Conservation (phyloP, 92 coral and sea anemone species). For the Scolanthus callimorphus region DNA sequence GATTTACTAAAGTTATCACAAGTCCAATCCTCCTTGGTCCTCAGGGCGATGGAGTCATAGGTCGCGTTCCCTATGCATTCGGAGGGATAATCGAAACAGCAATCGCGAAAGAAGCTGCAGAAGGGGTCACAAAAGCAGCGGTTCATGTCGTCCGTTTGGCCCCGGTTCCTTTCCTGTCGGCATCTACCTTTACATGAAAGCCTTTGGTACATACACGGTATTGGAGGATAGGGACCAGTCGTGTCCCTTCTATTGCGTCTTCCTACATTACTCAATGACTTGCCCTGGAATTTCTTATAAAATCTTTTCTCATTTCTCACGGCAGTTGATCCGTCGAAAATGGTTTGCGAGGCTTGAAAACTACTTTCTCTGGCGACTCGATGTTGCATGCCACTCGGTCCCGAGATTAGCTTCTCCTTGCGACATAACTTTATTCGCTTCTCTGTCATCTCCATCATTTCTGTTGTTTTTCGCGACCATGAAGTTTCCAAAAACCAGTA, state of each 20-base stretch:
- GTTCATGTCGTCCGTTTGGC: background rate
- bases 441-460: background rate
- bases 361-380: too few species aligned
- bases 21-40: constrained; percentile 1
- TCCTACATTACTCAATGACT: background rate
- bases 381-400: too few species aligned
- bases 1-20: constrained; percentile 10
- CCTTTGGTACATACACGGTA: background rate
- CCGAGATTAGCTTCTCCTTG: too few species aligned
- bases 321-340: too few species aligned
- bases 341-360: too few species aligned
- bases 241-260: background rate
- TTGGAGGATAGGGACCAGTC: background rate
- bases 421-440: background rate
- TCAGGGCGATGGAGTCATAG: too few species aligned
- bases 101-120: constrained; percentile 18
- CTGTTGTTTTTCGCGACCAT: background rate
- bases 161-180: background rate
- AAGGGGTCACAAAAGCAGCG: constrained; percentile 22
- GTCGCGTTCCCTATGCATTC: constrained; percentile 1
- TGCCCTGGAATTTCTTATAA: background rate
- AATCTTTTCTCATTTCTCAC: too few species aligned
- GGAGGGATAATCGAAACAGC: constrained; percentile 14
- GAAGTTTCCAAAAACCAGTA: background rate
- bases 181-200: constrained; percentile 3